Evolutionary conservation across 2,797 vertebrate species (phyloP), one percentile per base, ranked within the genome.

Genomic region (Anas bernieri): DNA sequence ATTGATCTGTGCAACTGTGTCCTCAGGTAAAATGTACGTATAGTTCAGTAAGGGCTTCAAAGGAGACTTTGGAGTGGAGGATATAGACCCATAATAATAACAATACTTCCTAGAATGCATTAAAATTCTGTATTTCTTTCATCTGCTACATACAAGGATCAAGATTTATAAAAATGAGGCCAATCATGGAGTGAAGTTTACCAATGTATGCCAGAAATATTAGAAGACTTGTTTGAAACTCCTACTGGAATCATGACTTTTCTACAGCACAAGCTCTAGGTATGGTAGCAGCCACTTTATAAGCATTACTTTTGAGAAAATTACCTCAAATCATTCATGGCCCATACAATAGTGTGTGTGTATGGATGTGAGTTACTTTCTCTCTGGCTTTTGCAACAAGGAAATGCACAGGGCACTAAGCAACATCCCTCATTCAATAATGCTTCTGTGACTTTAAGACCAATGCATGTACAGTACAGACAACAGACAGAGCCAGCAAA

Each of bases 141-240:
- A 3, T 25, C 12, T 83, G 12, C 3, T 62, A 55, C 45, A 13
- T 52, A 8, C 0, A n/a, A 2, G 12, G 2, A 11, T 11, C 63
- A 35, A 92, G 3, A n/a, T 72, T 39, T 54, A 20, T 9, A 58
- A 83, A 88, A 81, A 52, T 18, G 35, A 28, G 20, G 45, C 3
- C 52, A 61, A 41, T 75, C 7, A 41, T 15, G 15, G 9, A 25
- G 10, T 25, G n/a, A 69, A 54, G 14, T 59, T 74, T 35, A 56
- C 79, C 23, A 56, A 39, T 8, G 22, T 25, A n/a, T 25, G 6
- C 4, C 6, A 66, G 33, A 15, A 77, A 6, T 78, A 41, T 56
- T 66, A 46, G 62, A 50, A 75, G 28, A 9, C 17, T 64, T 35
- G 15, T 41, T 58, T 66, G 46, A 56, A 83, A 11, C 9, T 67